phyloP scores from a whole-genome alignment of 2,113 vertebrate species.

The Prochilodus magdalenae region DNA sequence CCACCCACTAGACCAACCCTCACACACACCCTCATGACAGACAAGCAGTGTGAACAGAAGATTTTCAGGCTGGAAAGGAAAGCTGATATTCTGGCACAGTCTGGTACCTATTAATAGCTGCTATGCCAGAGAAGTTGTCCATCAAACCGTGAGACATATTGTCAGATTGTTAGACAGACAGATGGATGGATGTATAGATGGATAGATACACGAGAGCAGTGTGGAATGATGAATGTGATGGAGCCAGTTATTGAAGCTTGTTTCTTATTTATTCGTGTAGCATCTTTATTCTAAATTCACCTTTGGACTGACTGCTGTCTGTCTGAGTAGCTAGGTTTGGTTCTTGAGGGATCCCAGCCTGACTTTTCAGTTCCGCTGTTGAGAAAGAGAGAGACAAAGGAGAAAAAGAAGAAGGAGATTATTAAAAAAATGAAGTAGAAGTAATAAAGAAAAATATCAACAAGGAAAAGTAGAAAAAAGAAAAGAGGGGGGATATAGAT shows the following conservation, averaged over 20 bases:
- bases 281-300: conserved; percentile 60
- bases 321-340: conserved; percentile 62
- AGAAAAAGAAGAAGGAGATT: conserved; percentile 8
- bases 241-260: not conserved
- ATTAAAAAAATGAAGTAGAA: not conserved
- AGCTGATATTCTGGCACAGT: not conserved
- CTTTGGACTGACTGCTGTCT: conserved; percentile 78
- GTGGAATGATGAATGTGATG: not conserved
- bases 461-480: not conserved
- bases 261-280: not conserved
- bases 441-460: not conserved
- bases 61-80: not conserved
- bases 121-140: not conserved
- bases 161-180: not conserved
- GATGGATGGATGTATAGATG: not conserved
- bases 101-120: not conserved
- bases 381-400: conserved; percentile 27
- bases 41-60: not conserved
- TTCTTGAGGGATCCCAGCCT: conserved; percentile 65
- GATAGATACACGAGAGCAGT: not conserved
- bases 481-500: not conserved
- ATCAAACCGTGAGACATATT: not conserved
- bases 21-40: conserved; percentile 12
- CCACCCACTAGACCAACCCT: not conserved
- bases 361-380: conserved; percentile 68